A percentile compares a stretch with the other conserved stretches of the same genome.
Conservation (phyloP, 2,113 vertebrate genomes). For the Ctenomys sociabilis region DNA sequence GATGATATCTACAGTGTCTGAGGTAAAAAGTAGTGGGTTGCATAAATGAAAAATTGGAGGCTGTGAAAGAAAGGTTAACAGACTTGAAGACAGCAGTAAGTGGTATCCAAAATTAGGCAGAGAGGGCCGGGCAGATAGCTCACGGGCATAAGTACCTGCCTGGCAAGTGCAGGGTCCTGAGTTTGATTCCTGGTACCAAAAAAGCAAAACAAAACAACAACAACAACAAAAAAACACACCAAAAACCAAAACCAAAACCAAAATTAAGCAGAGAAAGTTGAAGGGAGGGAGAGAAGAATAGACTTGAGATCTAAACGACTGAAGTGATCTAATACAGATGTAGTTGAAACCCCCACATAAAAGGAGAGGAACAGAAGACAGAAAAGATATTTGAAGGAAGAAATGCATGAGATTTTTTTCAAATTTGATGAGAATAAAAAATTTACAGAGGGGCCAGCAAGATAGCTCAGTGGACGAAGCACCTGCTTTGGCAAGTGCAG, state of each 20-base stretch:
- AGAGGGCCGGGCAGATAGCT: background rate
- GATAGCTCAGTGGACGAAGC: too few species aligned
- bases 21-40: background rate
- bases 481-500: too few species aligned
- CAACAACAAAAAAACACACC: too few species aligned
- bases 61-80: background rate
- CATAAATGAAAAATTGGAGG: background rate
- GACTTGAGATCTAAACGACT: background rate
- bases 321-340: background rate
- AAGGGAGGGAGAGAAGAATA: background rate
- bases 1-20: too few species aligned
- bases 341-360: background rate
- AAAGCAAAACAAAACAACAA: background rate
- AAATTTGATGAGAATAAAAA: conserved; percentile 26
- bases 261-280: background rate
- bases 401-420: background rate
- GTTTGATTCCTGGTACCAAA: too few species aligned
- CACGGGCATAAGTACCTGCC: too few species aligned
- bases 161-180: too few species aligned
- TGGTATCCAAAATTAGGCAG: background rate
- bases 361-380: background rate
- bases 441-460: background rate
- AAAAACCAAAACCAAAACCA: too few species aligned
- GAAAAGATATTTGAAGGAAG: background rate
- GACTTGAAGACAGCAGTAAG: background rate